Percentiles rank a stretch among this genome's conserved stretches.
Evolutionary conservation across 2,113 vertebrate genomes (phyloP).

Genomic region (Callopanchax toddi): DNA sequence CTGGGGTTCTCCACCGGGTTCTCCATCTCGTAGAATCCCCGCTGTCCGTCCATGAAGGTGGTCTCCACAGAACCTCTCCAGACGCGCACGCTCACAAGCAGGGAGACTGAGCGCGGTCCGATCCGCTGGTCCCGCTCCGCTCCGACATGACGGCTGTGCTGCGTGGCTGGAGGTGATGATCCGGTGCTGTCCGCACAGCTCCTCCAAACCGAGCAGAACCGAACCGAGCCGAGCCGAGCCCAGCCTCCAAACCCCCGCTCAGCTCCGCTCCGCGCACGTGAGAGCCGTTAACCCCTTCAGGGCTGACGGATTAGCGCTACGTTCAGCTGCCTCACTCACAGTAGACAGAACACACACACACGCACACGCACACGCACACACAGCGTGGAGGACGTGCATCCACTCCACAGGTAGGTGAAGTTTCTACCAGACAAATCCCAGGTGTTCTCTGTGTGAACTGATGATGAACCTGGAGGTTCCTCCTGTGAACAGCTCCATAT

Average conservation of each 20-base stretch:
- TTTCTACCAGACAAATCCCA: too few relatives aligned
- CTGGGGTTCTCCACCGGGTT: slow-evolving; percentile 88
- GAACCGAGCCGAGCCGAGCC: slow-evolving; percentile 62
- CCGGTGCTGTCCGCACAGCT: slow-evolving; percentile 50
- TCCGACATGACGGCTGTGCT: slow-evolving; percentile 67
- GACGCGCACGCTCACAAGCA: slow-evolving; percentile 33
- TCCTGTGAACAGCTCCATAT: too few relatives aligned
- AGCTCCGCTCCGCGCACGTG: slow-evolving; percentile 48
- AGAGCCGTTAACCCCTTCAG: slow-evolving; percentile 66
- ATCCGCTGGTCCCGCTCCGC: slow-evolving; percentile 39
- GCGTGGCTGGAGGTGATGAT: slow-evolving; percentile 16
- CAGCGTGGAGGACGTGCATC: too few relatives aligned
- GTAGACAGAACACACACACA: too few relatives aligned
- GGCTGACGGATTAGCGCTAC: slow-evolving; percentile 13
- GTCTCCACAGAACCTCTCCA: slow-evolving; percentile 34
- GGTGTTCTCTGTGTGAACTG: too few relatives aligned
- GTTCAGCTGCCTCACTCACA: too few relatives aligned
- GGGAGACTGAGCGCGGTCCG: slow-evolving; percentile 38
- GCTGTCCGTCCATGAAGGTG: slow-evolving; percentile 73
- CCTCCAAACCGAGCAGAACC: too few relatives aligned
- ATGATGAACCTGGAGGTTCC: too few relatives aligned
- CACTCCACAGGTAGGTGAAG: too few relatives aligned
- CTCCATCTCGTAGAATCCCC: slow-evolving; percentile 83
- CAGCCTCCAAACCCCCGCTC: slow-evolving; percentile 62
- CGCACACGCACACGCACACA: too few relatives aligned